Evolutionary conservation across 1,140 invertebrate genomes (phyloP), one percentile per base, ranked within the genome.

Genomic region (Drosophila lacteicornis): DNA sequence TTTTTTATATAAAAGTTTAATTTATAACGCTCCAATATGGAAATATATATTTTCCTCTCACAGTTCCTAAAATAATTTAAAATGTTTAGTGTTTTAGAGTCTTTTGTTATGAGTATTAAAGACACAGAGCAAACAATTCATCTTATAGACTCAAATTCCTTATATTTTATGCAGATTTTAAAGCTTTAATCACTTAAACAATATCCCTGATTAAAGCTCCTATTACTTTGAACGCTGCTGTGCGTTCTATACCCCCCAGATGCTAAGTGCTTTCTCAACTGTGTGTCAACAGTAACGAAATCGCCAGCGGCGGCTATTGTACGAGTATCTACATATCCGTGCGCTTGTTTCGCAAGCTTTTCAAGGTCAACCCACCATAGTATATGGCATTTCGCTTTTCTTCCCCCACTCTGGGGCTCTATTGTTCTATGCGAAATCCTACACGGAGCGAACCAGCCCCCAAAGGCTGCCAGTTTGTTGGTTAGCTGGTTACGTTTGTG

Each of bases 371-470:
- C 57, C 74, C 74, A 11, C 22, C 50, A 13, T 45, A 77, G 63
- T 78, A 78, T 61, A 78, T 75, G 60, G 46, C 49, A 55, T 77
- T 77, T 76, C 73, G 73, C 55, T 69, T 60, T 68, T 69, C 38
- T 22, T 12, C 55, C 58, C 38, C 61, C 61, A 78, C 74, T 78
- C 12, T 47, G 40, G 43, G 57, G n/a, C 65, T 53, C 65, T 51
- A 69, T 78, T 78, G 75, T 78, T 78, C 75, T 78, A 42, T 27
- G 56, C 30, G 74, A 77, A 77, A 77, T 77, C 74, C 62, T 77
- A 77, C 43, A 47, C 56, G 75, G 38, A n/a, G 49, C 63, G 38
- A 50, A 75, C 49, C 42, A 77, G 75, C 63, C 56, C 63, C 74
- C 56, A 69, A 69, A 60, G 62, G 38, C 70, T 60, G 56, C 36